Conservation (phyloP, 2,888 invertebrate species). For the Himalopsyche kuldschensis region DNA sequence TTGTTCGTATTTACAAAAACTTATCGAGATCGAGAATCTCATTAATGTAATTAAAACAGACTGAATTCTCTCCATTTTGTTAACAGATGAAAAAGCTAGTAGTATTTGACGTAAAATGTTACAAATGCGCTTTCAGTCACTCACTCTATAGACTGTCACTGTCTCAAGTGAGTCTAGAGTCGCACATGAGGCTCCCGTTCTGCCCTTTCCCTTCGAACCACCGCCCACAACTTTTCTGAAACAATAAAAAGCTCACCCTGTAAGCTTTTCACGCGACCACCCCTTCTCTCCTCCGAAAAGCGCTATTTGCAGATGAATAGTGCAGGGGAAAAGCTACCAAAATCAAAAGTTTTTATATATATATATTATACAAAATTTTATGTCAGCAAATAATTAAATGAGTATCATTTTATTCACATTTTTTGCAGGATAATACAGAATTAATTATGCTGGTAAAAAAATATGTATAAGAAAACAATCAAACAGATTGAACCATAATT, state of each 20-base stretch:
- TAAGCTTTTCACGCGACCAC: slow-evolving; percentile 17
- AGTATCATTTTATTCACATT: too few species aligned
- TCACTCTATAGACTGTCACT: slow-evolving; percentile 32
- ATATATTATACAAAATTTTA: too few species aligned
- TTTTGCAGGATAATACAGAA: too few species aligned
- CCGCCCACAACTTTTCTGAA: slow-evolving; percentile 6
- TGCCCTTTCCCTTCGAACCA: background rate
- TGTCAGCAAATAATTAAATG: too few species aligned
- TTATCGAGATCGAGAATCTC: background rate
- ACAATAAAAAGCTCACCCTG: slow-evolving; percentile 28
- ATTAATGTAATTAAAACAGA: background rate
- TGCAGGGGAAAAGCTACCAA: background rate
- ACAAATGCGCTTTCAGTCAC: slow-evolving; percentile 5
- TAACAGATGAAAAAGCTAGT: background rate
- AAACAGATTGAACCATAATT: too few species aligned
- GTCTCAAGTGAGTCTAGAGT: slow-evolving; percentile 38
- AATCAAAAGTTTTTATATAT: too few species aligned
- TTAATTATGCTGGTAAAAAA: too few species aligned
- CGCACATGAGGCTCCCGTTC: slow-evolving; percentile 2
- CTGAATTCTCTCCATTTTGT: background rate
- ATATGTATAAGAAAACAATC: too few species aligned
- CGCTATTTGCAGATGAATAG: background rate
- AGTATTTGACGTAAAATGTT: background rate
- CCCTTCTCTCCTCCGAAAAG: background rate
- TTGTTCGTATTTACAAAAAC: too few species aligned